Evolutionary conservation across 2,797 vertebrate species (phyloP).

Genomic region (Leptatherina wallacei): DNA sequence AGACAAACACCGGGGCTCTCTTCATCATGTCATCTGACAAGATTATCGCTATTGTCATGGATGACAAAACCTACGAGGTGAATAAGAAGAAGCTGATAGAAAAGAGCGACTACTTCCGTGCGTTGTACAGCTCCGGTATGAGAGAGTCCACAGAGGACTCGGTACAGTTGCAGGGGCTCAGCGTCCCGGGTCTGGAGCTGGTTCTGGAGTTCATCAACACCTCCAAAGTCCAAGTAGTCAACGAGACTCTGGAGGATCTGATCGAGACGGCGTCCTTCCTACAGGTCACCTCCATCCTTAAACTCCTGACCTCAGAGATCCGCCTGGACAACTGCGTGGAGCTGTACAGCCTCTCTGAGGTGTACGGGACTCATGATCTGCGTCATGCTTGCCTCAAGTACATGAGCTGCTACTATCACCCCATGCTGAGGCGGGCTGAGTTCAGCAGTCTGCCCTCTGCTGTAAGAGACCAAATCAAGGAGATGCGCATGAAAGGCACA

Average conservation of each 20-base stretch:
- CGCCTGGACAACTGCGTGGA: slow-evolving; percentile 90
- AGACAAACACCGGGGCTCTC: background rate
- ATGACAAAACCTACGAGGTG: slow-evolving; percentile 89
- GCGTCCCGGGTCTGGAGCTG: slow-evolving; percentile 89
- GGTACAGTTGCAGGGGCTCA: slow-evolving; percentile 91
- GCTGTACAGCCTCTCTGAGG: slow-evolving; percentile 88
- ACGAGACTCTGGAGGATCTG: slow-evolving; percentile 89
- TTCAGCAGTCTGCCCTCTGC: slow-evolving; percentile 80
- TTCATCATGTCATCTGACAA: slow-evolving; percentile 85
- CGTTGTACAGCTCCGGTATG: slow-evolving; percentile 97
- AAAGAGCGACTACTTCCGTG: slow-evolving; percentile 96
- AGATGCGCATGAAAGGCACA: slow-evolving; percentile 88
- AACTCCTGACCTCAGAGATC: slow-evolving; percentile 89
- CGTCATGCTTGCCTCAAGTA: slow-evolving; percentile 87
- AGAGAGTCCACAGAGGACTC: slow-evolving; percentile 88
- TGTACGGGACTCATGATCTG: slow-evolving; percentile 91
- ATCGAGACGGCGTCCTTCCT: slow-evolving; percentile 93
- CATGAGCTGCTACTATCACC: slow-evolving; percentile 90
- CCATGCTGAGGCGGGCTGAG: slow-evolving; percentile 87
- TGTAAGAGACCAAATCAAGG: slow-evolving; percentile 83
- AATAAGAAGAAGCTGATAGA: slow-evolving; percentile 93
- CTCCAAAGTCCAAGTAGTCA: slow-evolving; percentile 86
- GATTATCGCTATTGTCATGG: slow-evolving; percentile 89
- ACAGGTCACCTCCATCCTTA: slow-evolving; percentile 92
- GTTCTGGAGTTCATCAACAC: slow-evolving; percentile 95